Evolutionary conservation across 2,888 invertebrate genomes (phyloP), one percentile per base, ranked within the genome.

Genomic region (Serrognathus titanus): DNA sequence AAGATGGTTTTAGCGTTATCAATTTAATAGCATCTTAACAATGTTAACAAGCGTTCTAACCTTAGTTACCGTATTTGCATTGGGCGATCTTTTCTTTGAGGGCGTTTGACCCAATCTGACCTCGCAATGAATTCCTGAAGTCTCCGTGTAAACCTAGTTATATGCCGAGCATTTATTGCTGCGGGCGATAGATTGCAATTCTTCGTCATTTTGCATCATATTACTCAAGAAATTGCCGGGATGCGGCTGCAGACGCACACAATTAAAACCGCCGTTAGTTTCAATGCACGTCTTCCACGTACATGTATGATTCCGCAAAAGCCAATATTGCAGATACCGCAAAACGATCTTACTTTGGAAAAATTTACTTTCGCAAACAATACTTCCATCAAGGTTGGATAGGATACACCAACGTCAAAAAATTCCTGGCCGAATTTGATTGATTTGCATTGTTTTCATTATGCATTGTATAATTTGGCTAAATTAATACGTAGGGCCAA

Each of bases 21-120:
- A 43, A 43, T 43, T 43, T 43, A 43, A 43, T 43, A 11, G 43
- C 43, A 43, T 43, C 43, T 43, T 13, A 43, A 43, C 43, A 43
- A 43, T 43, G 43, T 43, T 43, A 43, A 43, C 43, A 43, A 43
- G 43, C 43, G 43, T 43, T 43, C 43, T 43, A 43, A 43, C 43
- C 43, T 43, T 20, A 16, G 43, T 43, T 43, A 43, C 43, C 20
- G 43, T 43, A 43, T 43, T 43, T 43, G 43, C 43, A 43, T 43
- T 43, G 43, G 43, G 43, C 16, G 43, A 43, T 43, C 43, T 43
- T 20, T 43, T 43, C 43, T 43, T 43, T 20, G 43, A 43, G 43
- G 43, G 43, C 43, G 43, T 43, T 43, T 43, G 43, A 43, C 43
- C 43, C 43, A 43, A 43, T 43, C 43, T 43, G 43, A 43, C 43